Evolutionary conservation across 2,888 invertebrate species (phyloP).

Genomic region (Apamea crenata): DNA sequence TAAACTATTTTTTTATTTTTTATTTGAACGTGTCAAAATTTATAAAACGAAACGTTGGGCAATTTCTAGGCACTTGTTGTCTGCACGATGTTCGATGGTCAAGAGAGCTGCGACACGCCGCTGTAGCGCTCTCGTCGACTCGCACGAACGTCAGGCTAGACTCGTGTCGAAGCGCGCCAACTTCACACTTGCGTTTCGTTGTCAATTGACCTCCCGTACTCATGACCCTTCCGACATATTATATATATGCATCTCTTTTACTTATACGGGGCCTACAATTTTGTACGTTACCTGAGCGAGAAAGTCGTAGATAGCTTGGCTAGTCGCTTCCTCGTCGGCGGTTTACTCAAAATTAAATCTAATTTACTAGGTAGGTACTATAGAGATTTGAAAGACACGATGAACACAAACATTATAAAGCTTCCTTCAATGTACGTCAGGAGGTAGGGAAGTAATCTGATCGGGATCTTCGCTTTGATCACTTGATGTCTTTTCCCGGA

Average conservation of each 20-base stretch:
- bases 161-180: background rate
- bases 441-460: conserved; percentile 43
- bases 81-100: no score
- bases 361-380: conserved; percentile 19
- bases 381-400: conserved; percentile 37
- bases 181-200: background rate
- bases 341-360: background rate
- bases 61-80: no score
- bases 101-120: no score
- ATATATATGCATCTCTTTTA: background rate
- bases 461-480: conserved; percentile 53
- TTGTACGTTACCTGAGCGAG: background rate
- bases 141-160: background rate
- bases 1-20: no score
- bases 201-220: background rate
- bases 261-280: background rate
- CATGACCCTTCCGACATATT: no score
- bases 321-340: background rate
- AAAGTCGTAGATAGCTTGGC: background rate
- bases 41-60: no score
- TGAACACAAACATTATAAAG: conserved; percentile 44
- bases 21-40: no score
- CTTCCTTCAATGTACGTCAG: conserved; percentile 26
- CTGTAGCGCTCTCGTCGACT: no score
- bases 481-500: conserved; percentile 35